Evolutionary conservation across 2,888 invertebrate genomes (phyloP).

Genomic region (Leucoma salicis): DNA sequence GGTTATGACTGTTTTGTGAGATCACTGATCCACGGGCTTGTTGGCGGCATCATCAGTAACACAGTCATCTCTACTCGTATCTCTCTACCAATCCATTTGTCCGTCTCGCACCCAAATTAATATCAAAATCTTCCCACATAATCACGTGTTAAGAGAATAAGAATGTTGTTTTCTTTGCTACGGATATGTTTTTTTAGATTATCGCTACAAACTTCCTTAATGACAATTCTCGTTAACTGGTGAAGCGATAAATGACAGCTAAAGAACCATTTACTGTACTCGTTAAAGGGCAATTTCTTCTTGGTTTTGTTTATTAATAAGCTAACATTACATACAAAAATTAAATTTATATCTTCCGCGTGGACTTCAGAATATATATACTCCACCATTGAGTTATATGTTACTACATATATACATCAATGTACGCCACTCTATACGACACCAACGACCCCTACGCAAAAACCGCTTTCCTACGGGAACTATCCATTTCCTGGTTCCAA

Average conservation of each 20-base stretch:
- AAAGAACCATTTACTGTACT: constrained; percentile 20
- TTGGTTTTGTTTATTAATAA: constrained; percentile 15
- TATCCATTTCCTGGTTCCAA: too few relatives aligned
- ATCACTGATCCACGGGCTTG: not conserved
- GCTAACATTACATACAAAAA: not conserved
- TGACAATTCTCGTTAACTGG: constrained; percentile 21
- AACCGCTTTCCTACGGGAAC: too few relatives aligned
- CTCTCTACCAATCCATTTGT: not conserved
- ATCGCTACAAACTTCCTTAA: constrained; percentile 14
- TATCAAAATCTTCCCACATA: not conserved
- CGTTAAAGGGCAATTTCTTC: constrained; percentile 30
- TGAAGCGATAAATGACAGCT: constrained; percentile 24
- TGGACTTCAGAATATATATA: too few relatives aligned
- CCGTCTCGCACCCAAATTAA: not conserved
- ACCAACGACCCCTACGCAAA: too few relatives aligned
- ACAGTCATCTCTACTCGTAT: too few relatives aligned
- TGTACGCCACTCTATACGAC: too few relatives aligned
- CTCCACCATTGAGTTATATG: too few relatives aligned
- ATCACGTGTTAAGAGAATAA: constrained; percentile 7
- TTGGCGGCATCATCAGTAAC: not conserved
- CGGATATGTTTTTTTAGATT: not conserved
- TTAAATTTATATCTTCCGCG: too few relatives aligned
- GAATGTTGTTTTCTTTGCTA: constrained; percentile 2
- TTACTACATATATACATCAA: too few relatives aligned
- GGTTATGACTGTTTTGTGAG: too few relatives aligned